These are phyloP conservation scores for Lasioglossum malachurum DNA, from an alignment of 2,888 invertebrate genomes.

Conservation along the genomic window DNA sequence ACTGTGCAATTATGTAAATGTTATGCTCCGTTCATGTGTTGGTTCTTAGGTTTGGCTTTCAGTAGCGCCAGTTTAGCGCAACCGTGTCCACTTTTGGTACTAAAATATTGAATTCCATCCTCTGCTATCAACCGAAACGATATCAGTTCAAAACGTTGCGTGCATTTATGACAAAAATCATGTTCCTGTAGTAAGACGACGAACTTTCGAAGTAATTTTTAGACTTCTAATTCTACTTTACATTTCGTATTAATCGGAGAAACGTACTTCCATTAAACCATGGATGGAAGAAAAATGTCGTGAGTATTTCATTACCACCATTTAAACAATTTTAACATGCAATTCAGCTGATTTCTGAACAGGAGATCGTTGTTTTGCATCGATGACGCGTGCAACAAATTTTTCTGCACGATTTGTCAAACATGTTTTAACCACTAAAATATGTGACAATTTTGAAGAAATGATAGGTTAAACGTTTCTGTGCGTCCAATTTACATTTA, in stretches of 20 bases:
- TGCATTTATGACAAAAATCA: slow-evolving; percentile 59
- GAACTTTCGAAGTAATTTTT: slow-evolving; percentile 28
- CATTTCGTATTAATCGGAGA: slow-evolving; percentile 26
- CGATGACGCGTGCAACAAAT: not conserved
- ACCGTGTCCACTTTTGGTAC: slow-evolving; percentile 69
- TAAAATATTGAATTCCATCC: slow-evolving; percentile 80
- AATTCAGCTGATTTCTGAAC: not conserved
- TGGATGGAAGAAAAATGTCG: slow-evolving; percentile 85
- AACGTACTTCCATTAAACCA: slow-evolving; percentile 59
- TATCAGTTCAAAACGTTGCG: slow-evolving; percentile 60
- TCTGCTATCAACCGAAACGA: slow-evolving; percentile 58
- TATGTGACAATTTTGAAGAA: not conserved
- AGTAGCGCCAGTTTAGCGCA: slow-evolving; percentile 59
- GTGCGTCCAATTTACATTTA: not conserved
- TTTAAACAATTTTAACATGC: slow-evolving; percentile 21
- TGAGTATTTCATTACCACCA: slow-evolving; percentile 76
- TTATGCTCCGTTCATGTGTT: slow-evolving; percentile 19
- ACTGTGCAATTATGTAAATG: not conserved
- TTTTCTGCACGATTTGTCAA: not conserved
- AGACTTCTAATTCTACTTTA: slow-evolving; percentile 33
- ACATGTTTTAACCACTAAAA: not conserved
- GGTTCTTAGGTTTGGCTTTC: not conserved
- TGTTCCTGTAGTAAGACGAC: slow-evolving; percentile 63
- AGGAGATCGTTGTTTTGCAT: slow-evolving; percentile 3
- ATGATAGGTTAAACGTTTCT: slow-evolving; percentile 40